Base-by-base conservation (phyloP, 92 coral and sea anemone species). In the Phenganax marumi region DNA sequence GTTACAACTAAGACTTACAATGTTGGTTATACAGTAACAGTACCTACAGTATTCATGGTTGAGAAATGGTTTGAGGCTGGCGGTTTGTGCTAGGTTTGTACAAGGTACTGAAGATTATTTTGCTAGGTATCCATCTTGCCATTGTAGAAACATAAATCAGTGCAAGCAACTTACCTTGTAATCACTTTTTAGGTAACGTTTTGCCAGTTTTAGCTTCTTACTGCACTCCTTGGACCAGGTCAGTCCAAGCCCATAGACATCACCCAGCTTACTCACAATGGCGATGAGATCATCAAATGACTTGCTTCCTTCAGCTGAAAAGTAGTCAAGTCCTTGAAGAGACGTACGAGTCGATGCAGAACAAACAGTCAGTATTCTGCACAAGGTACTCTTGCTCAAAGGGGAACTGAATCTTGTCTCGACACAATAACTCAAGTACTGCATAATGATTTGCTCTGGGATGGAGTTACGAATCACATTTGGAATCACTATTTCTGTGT, bases 121-220 rank as follows among this genome's bases (percentile, higher is more conserved):
- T 33, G 43, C 43, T 33, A 33, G 43, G 43, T 33, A 33, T 33
- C 4, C 43, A 33, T 33, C 43, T 33, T 33, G 43, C 43, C 43
- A 33, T 33, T 1, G 43, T 33, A 4, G 63, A 14, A 56, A 14
- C 63, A 56, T 56, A 56, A 56, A 56, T 56, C 21, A 33, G 63
- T 56, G 60, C 52, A 65, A 16, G 63, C 48, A 19, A 55, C 79
- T 71, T 10, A 87, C 87, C 87, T 87, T 87, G 70, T 87, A 87
- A 87, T 87, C 90, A 11, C 90, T 66, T 83, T 87, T 87, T 11
- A 87, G 53, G 64, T 87, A 87, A 65, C 84, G 87, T 77, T 87
- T 87, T 55, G 87, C 90, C 58, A 78, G 87, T 60, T 77, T 87
- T 68, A 87, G 87, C 90, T 87, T 87, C 8, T 51, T 54, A 68